These are phyloP conservation scores for Esperia sulphurella DNA, from an alignment of 2,888 invertebrate genomes.

Conservation along the genomic window DNA sequence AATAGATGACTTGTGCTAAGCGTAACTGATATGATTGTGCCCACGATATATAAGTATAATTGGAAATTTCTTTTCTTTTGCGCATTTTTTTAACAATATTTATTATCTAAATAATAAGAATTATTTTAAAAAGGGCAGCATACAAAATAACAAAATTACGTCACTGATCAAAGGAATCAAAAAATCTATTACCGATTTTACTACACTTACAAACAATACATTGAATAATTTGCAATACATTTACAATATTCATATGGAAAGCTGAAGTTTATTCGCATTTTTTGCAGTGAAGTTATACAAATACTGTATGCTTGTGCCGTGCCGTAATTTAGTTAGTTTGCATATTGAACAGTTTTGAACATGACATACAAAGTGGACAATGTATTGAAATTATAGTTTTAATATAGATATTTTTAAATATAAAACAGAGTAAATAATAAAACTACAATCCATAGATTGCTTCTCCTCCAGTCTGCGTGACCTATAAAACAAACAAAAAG, in stretches of 20 bases:
- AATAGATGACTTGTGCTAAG: neutral
- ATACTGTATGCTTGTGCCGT: neutral
- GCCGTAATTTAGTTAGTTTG: neutral
- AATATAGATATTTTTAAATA: constrained; percentile 23
- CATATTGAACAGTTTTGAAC: neutral
- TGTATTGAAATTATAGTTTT: constrained; percentile 9
- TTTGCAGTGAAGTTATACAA: neutral
- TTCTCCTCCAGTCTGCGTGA: constrained; percentile 57
- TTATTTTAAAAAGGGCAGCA: neutral
- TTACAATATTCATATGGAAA: neutral
- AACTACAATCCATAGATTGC: constrained; percentile 39
- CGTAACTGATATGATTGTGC: constrained; percentile 8
- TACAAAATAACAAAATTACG: neutral
- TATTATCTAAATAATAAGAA: too few relatives aligned
- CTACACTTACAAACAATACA: too few relatives aligned
- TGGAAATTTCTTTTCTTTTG: neutral
- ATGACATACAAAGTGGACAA: constrained; percentile 24
- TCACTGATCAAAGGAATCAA: neutral
- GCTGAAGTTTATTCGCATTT: neutral
- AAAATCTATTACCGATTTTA: neutral
- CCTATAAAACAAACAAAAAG: constrained; percentile 37
- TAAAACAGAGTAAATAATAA: constrained; percentile 34
- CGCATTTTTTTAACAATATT: neutral
- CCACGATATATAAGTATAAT: neutral
- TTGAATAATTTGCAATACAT: too few relatives aligned